Conservation (phyloP, 2,113 vertebrate genomes). For the Suricata suricatta region DNA sequence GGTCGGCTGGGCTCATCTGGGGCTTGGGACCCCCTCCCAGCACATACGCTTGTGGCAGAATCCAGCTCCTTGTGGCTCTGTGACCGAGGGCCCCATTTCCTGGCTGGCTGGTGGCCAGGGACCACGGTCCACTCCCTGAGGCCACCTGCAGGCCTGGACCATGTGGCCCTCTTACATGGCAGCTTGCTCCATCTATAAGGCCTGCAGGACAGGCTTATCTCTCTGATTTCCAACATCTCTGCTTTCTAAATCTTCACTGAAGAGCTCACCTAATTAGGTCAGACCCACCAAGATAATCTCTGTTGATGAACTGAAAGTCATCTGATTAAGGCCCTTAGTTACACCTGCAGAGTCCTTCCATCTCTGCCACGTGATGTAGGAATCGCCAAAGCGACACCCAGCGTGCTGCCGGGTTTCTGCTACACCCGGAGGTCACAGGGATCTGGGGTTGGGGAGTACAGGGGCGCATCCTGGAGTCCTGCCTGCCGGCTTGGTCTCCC, state of each 20-base stretch:
- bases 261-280: background rate
- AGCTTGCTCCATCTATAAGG: background rate
- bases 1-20: rapidly evolving
- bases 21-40: background rate
- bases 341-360: no score
- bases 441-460: background rate
- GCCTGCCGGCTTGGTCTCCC: background rate
- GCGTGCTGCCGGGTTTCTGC: no score
- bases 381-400: background rate
- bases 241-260: background rate
- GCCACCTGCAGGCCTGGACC: background rate
- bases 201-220: background rate
- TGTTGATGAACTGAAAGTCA: background rate
- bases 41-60: rapidly evolving
- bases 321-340: background rate
- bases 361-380: no score
- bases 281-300: background rate
- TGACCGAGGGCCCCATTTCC: background rate
- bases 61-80: background rate
- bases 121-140: background rate
- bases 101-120: background rate
- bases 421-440: background rate
- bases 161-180: rapidly evolving
- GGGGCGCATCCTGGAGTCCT: background rate
- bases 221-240: background rate